Conservation (phyloP, 2,113 vertebrate species). For the Eclectus roratus region DNA sequence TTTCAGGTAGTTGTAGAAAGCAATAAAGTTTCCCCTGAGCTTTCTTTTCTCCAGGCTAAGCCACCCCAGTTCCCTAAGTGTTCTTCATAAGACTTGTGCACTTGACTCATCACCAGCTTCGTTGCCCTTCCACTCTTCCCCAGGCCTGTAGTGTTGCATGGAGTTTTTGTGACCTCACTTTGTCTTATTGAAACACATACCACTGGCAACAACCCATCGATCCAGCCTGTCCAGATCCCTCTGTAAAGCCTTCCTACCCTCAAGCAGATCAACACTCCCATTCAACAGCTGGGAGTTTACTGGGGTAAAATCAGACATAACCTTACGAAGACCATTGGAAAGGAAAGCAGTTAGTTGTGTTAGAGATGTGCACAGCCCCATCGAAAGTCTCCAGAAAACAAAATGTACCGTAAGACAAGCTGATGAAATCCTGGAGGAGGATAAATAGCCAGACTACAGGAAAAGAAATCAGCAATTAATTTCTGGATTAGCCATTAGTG, state of each 20-base stretch:
- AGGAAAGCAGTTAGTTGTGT: not conserved
- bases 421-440: not conserved
- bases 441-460: not conserved
- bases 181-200: not conserved
- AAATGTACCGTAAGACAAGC: not conserved
- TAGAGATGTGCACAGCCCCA: not conserved
- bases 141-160: not conserved
- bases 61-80: not conserved
- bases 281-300: not conserved
- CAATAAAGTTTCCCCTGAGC: not conserved
- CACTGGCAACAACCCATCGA: not conserved
- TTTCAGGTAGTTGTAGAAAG: not conserved
- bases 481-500: not conserved
- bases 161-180: not conserved
- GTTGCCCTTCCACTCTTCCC: not conserved
- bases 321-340: not conserved
- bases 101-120: not conserved
- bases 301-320: not conserved
- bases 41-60: not conserved
- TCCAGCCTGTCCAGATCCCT: not conserved
- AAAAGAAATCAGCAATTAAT: not conserved
- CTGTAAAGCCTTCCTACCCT: not conserved
- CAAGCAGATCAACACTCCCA: not conserved
- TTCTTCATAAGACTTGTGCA: not conserved
- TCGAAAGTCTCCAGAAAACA: not conserved